phyloP scores from a whole-genome alignment of 2,797 vertebrate genomes.

The Cossypha dichroa region DNA sequence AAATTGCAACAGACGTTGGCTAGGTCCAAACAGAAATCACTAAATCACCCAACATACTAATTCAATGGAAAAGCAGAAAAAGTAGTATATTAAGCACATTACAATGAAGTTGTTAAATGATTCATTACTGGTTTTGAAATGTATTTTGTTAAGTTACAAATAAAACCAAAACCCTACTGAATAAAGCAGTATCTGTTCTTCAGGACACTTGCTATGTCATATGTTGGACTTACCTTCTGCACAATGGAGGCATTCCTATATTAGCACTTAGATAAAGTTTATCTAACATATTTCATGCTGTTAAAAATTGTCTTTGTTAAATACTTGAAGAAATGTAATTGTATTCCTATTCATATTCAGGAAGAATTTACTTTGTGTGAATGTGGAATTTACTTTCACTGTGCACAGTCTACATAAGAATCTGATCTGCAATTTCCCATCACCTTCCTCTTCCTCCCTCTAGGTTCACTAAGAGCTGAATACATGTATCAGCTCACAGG shows the following conservation, averaged over 20 bases:
- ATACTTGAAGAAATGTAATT: not conserved
- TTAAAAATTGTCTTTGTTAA: not conserved
- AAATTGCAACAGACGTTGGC: not conserved
- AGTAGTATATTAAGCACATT: not conserved
- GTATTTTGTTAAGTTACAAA: constrained; percentile 4
- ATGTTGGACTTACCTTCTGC: not conserved
- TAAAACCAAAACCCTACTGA: not conserved
- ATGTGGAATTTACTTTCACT: not conserved
- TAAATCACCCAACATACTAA: not conserved
- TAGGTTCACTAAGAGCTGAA: not conserved
- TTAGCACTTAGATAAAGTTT: not conserved
- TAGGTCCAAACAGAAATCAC: constrained; percentile 15
- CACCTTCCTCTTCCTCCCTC: not conserved
- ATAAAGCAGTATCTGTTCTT: not conserved
- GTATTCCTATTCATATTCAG: not conserved
- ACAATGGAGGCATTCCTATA: not conserved
- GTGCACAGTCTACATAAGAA: not conserved
- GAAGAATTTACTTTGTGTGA: not conserved
- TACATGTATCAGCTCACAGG: not conserved
- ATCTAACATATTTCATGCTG: not conserved
- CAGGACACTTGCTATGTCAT: not conserved
- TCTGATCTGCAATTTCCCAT: not conserved
- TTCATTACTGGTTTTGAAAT: constrained; percentile 22
- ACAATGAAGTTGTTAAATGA: constrained; percentile 25
- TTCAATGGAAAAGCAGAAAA: constrained; percentile 2